Base-by-base conservation (phyloP, 2,797 vertebrate genomes). In the Serranus cabrilla region DNA sequence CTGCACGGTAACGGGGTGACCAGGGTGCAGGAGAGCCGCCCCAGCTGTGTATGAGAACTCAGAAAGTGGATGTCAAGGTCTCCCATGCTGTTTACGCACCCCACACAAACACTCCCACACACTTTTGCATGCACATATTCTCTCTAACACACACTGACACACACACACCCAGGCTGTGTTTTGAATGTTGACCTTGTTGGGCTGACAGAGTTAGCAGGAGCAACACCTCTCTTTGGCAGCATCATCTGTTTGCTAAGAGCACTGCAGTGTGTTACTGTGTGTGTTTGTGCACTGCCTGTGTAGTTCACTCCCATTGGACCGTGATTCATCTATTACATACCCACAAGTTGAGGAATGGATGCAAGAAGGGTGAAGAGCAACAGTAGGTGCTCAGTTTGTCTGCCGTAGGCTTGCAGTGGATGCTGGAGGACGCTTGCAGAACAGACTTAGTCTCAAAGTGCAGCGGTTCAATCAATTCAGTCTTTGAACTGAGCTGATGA, bases 191-290 rank as follows among this genome's bases (percentile, higher is more conserved):
- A 92, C 91, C 90, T 92, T 91, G 87, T 85, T 87, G 83, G 64
- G 68, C 64, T 78, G 77, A 84, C 84, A 78, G 73, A 83, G 87
- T 91, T 88, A 82, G 81, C 83, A 83, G 80, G 82, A 68, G 70
- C 87, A 88, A 87, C 85, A 87, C 81, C 85, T 91, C 80, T 52
- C 78, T 86, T 61, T 90, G 91, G 87, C 89, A 87, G 80, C 81
- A 82, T 88, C 85, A 85, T 89, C 80, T 87, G 89, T 90, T 90
- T 83, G 76, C 63, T 83, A 62, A 66, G 45, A 82, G 39, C 61
- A 55, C 57, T 56, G 71, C 59, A 55, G 73, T 75, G 62, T 77
- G 66, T 66, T 54, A 42, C 12, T 49, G 56, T 81, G 54, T 54
- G 61, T 64, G 27, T 68, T 25, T 67, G 20, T 71, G 27, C 34